Conservation (phyloP, 2,113 vertebrate genomes). For the Chlamydotis undulata region DNA sequence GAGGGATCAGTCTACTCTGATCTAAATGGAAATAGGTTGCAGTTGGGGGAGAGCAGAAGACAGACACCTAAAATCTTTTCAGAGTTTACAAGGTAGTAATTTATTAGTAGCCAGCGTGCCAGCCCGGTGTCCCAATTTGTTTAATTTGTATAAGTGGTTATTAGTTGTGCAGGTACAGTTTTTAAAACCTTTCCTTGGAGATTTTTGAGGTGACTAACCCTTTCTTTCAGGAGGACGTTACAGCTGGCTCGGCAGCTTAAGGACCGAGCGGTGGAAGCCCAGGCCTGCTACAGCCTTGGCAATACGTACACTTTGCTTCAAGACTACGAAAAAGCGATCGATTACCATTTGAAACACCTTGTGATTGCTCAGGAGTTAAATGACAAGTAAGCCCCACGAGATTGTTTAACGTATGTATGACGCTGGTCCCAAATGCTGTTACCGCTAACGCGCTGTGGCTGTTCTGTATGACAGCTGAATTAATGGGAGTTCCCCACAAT, state of each 20-base stretch:
- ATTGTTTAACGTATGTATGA: not conserved
- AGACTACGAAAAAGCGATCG: conserved; percentile 93
- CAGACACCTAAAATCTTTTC: not conserved
- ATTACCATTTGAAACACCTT: conserved; percentile 94
- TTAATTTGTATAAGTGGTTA: not conserved
- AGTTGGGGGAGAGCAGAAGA: not conserved
- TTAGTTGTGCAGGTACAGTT: not conserved
- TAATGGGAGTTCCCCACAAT: not conserved
- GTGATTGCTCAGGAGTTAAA: conserved; percentile 93
- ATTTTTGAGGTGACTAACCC: not conserved
- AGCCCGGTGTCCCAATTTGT: not conserved
- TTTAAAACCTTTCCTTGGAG: not conserved
- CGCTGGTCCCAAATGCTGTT: not conserved
- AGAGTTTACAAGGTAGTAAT: not conserved
- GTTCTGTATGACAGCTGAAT: not conserved
- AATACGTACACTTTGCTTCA: conserved; percentile 96
- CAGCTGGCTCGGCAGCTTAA: conserved; percentile 91
- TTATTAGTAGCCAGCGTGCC: not conserved
- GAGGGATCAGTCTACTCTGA: not conserved
- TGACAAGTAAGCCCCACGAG: conserved; percentile 80
- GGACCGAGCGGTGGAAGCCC: conserved; percentile 93
- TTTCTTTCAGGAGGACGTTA: conserved; percentile 83
- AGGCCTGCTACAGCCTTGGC: conserved; percentile 96
- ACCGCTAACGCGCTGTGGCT: not conserved
- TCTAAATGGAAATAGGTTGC: not conserved